phyloP scores from a whole-genome alignment of 2,113 vertebrate species.

The Amblyornis subalaris region DNA sequence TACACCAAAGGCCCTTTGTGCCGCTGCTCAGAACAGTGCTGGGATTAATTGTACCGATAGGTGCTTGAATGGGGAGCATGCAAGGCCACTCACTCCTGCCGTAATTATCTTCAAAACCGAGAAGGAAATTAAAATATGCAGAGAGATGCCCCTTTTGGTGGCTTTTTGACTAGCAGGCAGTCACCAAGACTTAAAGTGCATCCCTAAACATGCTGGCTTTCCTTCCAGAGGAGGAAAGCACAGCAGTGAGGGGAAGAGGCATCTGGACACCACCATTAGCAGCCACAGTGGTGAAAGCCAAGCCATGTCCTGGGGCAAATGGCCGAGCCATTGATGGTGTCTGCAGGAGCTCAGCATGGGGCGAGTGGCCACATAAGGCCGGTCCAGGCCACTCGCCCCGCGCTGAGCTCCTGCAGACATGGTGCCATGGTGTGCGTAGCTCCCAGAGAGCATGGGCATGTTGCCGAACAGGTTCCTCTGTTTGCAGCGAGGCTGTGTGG shows the following conservation, averaged over 20 bases:
- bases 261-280: fast-evolving
- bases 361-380: background rate
- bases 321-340: background rate
- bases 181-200: background rate
- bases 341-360: fast-evolving
- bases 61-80: slow-evolving; percentile 60
- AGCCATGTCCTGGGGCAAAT: background rate
- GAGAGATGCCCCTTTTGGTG: slow-evolving; percentile 14
- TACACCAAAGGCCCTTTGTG: slow-evolving; percentile 69
- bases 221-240: background rate
- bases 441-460: background rate
- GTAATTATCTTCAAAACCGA: slow-evolving; percentile 20
- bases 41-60: slow-evolving; percentile 73
- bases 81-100: slow-evolving; percentile 6
- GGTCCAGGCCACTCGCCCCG: fast-evolving
- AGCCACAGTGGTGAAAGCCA: background rate
- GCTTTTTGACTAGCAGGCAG: background rate
- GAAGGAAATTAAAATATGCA: slow-evolving; percentile 18
- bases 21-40: slow-evolving; percentile 30
- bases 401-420: background rate
- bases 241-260: background rate
- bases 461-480: slow-evolving; percentile 51
- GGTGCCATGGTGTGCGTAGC: background rate
- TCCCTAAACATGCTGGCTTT: background rate
- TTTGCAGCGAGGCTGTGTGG: background rate